Base-by-base conservation (phyloP, 2,113 vertebrate species). In the Bos indicus region DNA sequence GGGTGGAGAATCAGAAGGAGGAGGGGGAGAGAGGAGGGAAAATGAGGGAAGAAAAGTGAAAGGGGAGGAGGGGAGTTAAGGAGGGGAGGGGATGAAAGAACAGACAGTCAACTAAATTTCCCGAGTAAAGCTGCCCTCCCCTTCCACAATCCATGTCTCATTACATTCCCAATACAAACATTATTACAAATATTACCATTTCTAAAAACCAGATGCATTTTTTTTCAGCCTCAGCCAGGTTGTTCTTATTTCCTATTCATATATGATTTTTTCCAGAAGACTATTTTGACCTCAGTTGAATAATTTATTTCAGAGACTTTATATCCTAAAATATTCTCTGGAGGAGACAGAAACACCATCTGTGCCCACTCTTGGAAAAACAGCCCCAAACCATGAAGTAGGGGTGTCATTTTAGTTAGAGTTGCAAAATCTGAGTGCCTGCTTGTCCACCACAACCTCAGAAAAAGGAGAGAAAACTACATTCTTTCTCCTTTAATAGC, bases 301-400 rank as follows among this genome's bases (percentile, higher is more conserved):
- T 95, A 88, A 98, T 95, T 91, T 96, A 94, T 93, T 97, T 92
- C 88, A 92, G 94, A 96, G 59, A 83, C 16, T 95, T 96, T 88
- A 71, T 17, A 93, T 97, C 93, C 60, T 74, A 82, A 94, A 97
- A 91, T 93, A 95, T 87, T 95, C 94, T 95, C 56, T 59, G n/a
- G 48, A 97, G 82, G 54, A 95, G 83, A 95, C 36, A 96, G 87
- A 92, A 92, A 92, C 78, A 89, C 77, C 85, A 81, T 93, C 82
- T 48, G 16, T 80, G 21, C 89, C 85, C 60, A 71, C 86, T 97
- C 62, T 62, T 96, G 83, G 36, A 87, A 86, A 96, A 87, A 78
- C 33, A 94, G n/a, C 19, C 84, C 81, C 57, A 86, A 51, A 14
- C 25, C 77, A 30, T 59, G 52, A 82, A 54, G 80, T 33, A 23